Evolutionary conservation across 1,140 invertebrate species (phyloP), one percentile per base, ranked within the genome.

Genomic region (Araneus ventricosus): DNA sequence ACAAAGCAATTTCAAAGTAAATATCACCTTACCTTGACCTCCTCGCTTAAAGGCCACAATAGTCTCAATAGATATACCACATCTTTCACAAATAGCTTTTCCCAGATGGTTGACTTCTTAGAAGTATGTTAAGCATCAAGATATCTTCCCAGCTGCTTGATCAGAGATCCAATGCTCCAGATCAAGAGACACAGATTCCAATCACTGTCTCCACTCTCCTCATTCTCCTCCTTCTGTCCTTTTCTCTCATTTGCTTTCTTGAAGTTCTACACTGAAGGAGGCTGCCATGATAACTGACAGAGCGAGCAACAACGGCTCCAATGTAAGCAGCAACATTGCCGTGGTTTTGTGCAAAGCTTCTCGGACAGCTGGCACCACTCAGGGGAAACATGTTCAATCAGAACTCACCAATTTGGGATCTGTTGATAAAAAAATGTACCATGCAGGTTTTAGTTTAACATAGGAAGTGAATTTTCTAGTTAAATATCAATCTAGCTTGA

Each of bases 91-190:
- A n/a, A 52, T 2, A 37, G 95, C 95, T 94, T 96, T 96, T 94
- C 96, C n/a, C 97, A 95, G 96, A 96, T 57, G 97, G 95, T 87
- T 97, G 96, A 63, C 97, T 97, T n/a, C 94, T 94, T 14, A 96
- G 94, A n/a, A 96, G 94, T 84, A 95, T 95, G 94, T 97, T 97
- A 7, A 99, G 95, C 85, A 98, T 96, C 7, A 98, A 96, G 61
- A 99, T 96, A 95, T 99, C 98, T 95, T 99, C 98, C n/a, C 91
- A 99, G 96, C 96, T 98, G 98, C 93, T 97, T 97, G 34, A 98
- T 97, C 14, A 99, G 95, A 45, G 98, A 95, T 97, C 97, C 98
- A 99, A 95, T 97, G 97, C 91, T 98, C 97, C 94, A 97, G 97
- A 95, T 99, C 98, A 93, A 97, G 96, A 24, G 97, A 97, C 30